These are phyloP conservation scores for Trichacis sp. DNA, from an alignment of 2,888 invertebrate species.

Conservation along the genomic window DNA sequence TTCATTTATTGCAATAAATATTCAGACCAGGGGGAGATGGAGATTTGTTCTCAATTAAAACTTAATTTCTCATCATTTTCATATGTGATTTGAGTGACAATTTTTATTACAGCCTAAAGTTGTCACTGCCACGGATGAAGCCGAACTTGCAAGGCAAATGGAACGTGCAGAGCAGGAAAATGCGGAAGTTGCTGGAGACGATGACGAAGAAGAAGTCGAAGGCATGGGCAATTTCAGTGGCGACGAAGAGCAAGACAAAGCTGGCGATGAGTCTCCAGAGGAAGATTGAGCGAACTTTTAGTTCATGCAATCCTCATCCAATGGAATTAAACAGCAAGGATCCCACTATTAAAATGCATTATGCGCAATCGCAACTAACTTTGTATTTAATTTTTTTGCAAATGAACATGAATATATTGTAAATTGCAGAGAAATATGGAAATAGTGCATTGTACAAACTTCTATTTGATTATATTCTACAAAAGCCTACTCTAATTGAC, in stretches of 20 bases:
- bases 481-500: no score
- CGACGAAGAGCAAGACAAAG: slow-evolving; percentile 68
- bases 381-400: no score
- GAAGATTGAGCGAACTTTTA: slow-evolving; percentile 52
- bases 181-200: slow-evolving; percentile 92
- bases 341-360: not conserved
- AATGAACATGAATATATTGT: not conserved
- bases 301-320: not conserved
- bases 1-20: no score
- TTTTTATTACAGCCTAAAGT: slow-evolving; percentile 84
- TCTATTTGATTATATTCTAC: no score
- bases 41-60: no score
- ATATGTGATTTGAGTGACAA: no score
- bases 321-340: not conserved
- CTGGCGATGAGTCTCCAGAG: slow-evolving; percentile 57
- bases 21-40: no score
- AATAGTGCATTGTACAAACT: not conserved
- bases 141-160: slow-evolving; percentile 93
- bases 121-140: slow-evolving; percentile 98
- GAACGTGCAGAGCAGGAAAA: slow-evolving; percentile 94
- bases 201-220: slow-evolving; percentile 84
- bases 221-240: slow-evolving; percentile 71
- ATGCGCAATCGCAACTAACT: not conserved
- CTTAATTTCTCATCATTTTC: no score
- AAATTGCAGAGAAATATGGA: not conserved